Percentiles rank a stretch among this genome's conserved stretches.
These are phyloP conservation scores for Apeira syringaria DNA, from an alignment of 2,888 invertebrate species.

Conservation along the genomic window DNA sequence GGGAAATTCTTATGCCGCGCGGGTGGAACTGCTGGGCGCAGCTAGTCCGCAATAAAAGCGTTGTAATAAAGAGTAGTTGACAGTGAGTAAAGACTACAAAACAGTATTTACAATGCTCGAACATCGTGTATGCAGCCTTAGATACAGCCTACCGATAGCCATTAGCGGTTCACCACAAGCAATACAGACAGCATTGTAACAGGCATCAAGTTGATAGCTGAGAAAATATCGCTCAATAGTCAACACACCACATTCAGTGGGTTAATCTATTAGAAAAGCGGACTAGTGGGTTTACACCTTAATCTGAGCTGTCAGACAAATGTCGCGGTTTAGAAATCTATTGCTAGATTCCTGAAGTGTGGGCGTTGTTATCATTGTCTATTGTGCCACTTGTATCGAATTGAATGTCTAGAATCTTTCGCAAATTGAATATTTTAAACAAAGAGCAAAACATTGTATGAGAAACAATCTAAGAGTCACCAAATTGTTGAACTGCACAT, in stretches of 20 bases:
- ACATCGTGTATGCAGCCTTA: background rate
- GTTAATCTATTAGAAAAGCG: conserved; percentile 33
- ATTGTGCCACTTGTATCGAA: too few relatives aligned
- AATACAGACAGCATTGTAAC: conserved; percentile 5
- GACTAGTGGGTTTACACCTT: conserved; percentile 13
- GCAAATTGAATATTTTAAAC: background rate
- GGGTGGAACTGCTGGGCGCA: too few relatives aligned
- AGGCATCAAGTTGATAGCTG: conserved; percentile 1
- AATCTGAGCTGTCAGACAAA: conserved; percentile 6
- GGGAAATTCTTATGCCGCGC: too few relatives aligned
- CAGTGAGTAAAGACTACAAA: too few relatives aligned
- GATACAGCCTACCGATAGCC: conserved; percentile 6
- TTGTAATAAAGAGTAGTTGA: too few relatives aligned
- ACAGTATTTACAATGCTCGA: too few relatives aligned
- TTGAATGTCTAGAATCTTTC: too few relatives aligned
- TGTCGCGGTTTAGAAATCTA: conserved; percentile 8
- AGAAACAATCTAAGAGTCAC: background rate
- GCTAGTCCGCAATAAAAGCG: too few relatives aligned
- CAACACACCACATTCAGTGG: conserved; percentile 19
- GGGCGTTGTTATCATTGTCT: conserved; percentile 1
- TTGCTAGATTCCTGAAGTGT: conserved; percentile 1
- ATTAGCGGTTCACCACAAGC: conserved; percentile 19
- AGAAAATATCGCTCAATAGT: background rate
- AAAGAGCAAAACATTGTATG: conserved; percentile 1
- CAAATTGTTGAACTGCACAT: background rate